A percentile compares a stretch with the other conserved stretches of the same genome.
These are phyloP conservation scores for Cenopis cana DNA, from an alignment of 2,888 invertebrate genomes.

Conservation along the genomic window DNA sequence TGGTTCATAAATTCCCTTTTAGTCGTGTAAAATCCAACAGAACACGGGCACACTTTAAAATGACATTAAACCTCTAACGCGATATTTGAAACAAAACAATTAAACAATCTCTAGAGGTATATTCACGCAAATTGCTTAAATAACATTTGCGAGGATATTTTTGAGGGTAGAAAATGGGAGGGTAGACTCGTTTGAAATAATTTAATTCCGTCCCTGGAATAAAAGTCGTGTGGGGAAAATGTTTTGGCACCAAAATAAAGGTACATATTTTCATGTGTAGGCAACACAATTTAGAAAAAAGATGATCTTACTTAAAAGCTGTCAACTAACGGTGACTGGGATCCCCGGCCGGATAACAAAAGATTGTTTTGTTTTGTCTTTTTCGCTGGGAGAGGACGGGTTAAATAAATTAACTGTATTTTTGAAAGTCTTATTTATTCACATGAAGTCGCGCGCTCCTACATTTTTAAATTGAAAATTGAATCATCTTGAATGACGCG, in stretches of 20 bases:
- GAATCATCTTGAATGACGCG: too few species aligned
- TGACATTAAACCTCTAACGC: conserved; percentile 2
- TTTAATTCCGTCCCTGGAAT: conserved; percentile 51
- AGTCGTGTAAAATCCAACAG: background rate
- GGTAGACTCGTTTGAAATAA: conserved; percentile 52
- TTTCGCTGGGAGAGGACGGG: too few species aligned
- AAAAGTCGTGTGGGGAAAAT: conserved; percentile 40
- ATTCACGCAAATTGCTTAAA: conserved; percentile 41
- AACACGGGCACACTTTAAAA: background rate
- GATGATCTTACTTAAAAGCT: too few species aligned
- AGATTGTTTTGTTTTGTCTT: too few species aligned
- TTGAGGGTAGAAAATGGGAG: conserved; percentile 52
- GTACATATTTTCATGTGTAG: background rate
- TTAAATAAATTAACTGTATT: too few species aligned
- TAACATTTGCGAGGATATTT: conserved; percentile 45
- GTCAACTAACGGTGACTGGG: too few species aligned
- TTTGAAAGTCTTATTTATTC: too few species aligned
- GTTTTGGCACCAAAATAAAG: conserved; percentile 26
- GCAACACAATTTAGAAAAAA: background rate
- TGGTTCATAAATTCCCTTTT: background rate
- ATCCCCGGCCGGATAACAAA: too few species aligned
- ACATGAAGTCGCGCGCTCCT: too few species aligned
- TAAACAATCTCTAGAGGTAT: conserved; percentile 8
- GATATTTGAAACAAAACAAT: conserved; percentile 4
- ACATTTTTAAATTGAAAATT: too few species aligned